Base-by-base conservation (phyloP, 1,140 invertebrate genomes). In the Ceratitis capitata region DNA sequence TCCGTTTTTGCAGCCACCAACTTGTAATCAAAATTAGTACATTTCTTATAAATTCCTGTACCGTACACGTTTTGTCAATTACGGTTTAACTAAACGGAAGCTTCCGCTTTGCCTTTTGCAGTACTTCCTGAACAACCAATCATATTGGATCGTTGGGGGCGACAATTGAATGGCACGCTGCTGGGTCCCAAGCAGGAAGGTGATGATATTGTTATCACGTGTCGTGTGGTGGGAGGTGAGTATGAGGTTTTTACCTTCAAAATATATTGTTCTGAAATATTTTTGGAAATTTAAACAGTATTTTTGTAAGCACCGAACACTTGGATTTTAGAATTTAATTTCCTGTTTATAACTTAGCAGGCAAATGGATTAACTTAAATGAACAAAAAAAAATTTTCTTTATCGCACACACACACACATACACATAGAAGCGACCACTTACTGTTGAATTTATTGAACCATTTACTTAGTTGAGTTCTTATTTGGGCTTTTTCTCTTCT, bases 41-140 rank as follows among this genome's bases (percentile, higher is more conserved):
- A 9, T 56, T 23, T n/a, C n/a, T 56, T 56, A 6, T 5, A 23
- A 23, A 56, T 56, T 56, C 51, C 5, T n/a, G 7, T n/a, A 56
- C 19, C 6, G n/a, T 23, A 56, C n/a, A 56, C 51, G 51, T 23
- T 7, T 23, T 4, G 5, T 7, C 51, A 56, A 23, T 56, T 56
- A 56, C n/a, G 23, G 23, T 26, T 47, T 49, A 12, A 12, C 42
- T 47, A 32, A 82, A 47, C 14, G 47, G 85, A 85, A n/a, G n/a
- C n/a, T n/a, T n/a, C n/a, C n/a, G n/a, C n/a, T 86, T 87, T 86
- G 47, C 58, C 10, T 12, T 42, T 87, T 85, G 16, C 94, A 98
- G 97, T 98, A 88, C 96, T 96, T 86, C 97, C 97, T 4, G 96
- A 97, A 88, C 94, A 96, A 89, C 96, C 97, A 45, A 95, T 96